Evolutionary conservation across 2,797 vertebrate genomes (phyloP).

Genomic region (Rallus crepitans): DNA sequence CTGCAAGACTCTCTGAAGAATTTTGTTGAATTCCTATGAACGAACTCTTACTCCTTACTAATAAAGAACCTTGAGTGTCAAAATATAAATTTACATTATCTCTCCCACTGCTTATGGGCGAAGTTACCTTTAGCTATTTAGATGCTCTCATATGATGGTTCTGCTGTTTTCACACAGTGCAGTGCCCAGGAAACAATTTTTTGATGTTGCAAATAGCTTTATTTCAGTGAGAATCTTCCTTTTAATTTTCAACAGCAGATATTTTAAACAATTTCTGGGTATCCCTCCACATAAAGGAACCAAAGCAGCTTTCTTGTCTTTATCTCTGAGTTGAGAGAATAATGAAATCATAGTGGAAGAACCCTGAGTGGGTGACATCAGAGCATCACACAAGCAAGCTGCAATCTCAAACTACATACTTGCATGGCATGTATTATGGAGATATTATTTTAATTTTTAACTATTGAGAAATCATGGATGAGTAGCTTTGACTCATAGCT

Average conservation of each 20-base stretch:
- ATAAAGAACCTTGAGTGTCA: not conserved
- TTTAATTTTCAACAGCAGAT: not conserved
- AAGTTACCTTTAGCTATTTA: not conserved
- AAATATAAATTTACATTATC: not conserved
- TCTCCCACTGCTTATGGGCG: not conserved
- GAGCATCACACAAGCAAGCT: not conserved
- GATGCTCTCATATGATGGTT: accelerated
- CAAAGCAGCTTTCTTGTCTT: not conserved
- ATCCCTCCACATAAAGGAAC: not conserved
- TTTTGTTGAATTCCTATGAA: not conserved
- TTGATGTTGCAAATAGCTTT: not conserved
- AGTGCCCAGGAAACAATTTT: not conserved
- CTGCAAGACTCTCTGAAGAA: not conserved
- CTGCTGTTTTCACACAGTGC: not conserved
- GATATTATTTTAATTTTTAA: not conserved
- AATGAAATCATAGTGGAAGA: not conserved
- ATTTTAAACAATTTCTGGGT: not conserved
- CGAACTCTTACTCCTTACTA: not conserved
- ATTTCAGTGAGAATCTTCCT: not conserved
- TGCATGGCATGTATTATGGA: not conserved
- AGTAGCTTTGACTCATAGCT: not conserved
- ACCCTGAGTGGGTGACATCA: not conserved
- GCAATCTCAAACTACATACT: not conserved
- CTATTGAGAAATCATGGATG: not conserved
- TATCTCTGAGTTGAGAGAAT: not conserved